phyloP scores from a whole-genome alignment of 1,140 invertebrate genomes.

The Mycetomoellerius zeteki region DNA sequence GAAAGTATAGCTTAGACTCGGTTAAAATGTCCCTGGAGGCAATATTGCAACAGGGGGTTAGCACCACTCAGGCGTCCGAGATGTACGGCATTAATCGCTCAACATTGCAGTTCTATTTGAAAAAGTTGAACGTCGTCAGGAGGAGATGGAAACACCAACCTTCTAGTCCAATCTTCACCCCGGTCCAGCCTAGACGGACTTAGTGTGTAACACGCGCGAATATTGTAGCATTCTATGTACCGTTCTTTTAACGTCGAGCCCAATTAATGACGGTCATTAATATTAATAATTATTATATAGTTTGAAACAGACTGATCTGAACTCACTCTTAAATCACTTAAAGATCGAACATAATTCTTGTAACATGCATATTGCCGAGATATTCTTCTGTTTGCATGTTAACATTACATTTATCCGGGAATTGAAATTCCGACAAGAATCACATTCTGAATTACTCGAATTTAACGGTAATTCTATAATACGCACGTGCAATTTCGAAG shows the following conservation, averaged over 20 bases:
- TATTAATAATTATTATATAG: not conserved
- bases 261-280: constrained; percentile 3
- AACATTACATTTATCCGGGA: constrained; percentile 1
- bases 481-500: not conserved
- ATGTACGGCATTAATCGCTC: constrained; percentile 88
- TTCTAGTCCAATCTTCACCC: constrained; percentile 44
- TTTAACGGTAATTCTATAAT: not conserved
- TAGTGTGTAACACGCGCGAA: constrained; percentile 58
- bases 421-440: constrained; percentile 53
- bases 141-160: constrained; percentile 82
- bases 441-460: constrained; percentile 51
- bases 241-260: constrained; percentile 34
- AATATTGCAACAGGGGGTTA: constrained; percentile 87
- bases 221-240: constrained; percentile 5
- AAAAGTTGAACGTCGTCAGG: constrained; percentile 87
- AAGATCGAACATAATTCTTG: constrained; percentile 5
- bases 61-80: constrained; percentile 87
- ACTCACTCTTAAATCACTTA: not conserved
- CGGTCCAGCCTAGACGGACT: constrained; percentile 71
- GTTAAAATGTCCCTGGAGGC: constrained; percentile 87
- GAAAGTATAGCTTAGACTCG: constrained; percentile 87
- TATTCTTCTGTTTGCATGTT: constrained; percentile 12
- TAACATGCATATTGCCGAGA: constrained; percentile 4
- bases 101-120: constrained; percentile 88
- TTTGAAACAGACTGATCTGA: not conserved